Conservation (phyloP, 2,113 vertebrate species). For the Stegastes partitus region DNA sequence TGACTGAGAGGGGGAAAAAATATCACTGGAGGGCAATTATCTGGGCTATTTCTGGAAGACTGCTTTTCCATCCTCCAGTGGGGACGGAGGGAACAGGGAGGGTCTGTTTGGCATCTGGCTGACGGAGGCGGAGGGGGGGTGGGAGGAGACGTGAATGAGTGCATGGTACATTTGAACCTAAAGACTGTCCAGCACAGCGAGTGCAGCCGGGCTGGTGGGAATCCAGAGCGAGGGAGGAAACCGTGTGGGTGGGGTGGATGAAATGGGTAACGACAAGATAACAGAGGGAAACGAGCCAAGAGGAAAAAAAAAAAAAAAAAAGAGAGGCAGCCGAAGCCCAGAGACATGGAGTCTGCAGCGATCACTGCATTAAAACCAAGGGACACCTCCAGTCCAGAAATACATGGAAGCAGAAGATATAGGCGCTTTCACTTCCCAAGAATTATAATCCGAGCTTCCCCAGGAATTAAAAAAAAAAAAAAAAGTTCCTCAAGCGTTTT, state of each 20-base stretch:
- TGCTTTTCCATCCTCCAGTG: conserved; percentile 72
- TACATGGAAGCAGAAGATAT: too few relatives aligned
- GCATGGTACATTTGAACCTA: conserved; percentile 41
- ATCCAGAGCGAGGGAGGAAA: neutral
- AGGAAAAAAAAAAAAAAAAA: neutral
- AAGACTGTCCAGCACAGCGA: conserved; percentile 41
- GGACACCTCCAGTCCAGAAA: too few relatives aligned
- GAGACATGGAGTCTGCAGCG: neutral
- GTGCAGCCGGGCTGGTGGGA: conserved; percentile 12
- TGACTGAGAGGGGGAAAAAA: conserved; percentile 38
- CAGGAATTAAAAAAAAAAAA: too few relatives aligned
- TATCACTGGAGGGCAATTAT: conserved; percentile 81
- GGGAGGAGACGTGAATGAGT: conserved; percentile 33
- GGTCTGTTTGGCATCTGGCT: conserved; percentile 72
- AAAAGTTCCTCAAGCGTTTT: too few relatives aligned
- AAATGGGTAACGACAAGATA: conserved; percentile 20
- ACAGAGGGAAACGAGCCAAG: conserved; percentile 12
- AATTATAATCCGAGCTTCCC: too few relatives aligned
- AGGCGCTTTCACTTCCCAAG: too few relatives aligned
- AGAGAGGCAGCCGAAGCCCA: neutral
- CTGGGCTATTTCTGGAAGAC: conserved; percentile 80
- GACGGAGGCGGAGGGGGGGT: conserved; percentile 35
- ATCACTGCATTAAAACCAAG: neutral
- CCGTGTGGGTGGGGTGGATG: neutral
- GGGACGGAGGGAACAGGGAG: conserved; percentile 73